Evolutionary conservation across 1,140 invertebrate species (phyloP), one percentile per base, ranked within the genome.

Genomic region (Wiebesia pumilae): DNA sequence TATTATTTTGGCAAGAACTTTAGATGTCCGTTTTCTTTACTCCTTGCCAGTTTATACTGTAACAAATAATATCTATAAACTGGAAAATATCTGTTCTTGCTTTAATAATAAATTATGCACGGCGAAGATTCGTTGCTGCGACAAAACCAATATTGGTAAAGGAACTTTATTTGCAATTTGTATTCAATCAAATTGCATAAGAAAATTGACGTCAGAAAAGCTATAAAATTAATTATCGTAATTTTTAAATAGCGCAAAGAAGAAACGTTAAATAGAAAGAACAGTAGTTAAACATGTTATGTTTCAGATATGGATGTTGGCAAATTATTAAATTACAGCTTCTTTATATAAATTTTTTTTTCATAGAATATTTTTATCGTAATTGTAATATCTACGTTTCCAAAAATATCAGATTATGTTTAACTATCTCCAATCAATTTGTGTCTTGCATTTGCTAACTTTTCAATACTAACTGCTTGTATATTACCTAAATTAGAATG

Each of bases 401-500:
- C 1, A 65, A 62, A 81, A 81, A 73, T 38, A 73, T 73, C 3
- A 21, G 58, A 75, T 73, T 58, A 84, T 35, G 78, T 82, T 84
- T 69, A 88, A 84, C 87, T 84, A 54, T 91, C 86, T 27, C 86
- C 87, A 67, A 92, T 88, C n/a, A 91, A 88, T 86, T 92, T 91
- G 33, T 90, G 88, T 73, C 92, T 90, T 27, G 89, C 90, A 82
- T 88, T 88, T 7, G 90, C 90, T 16, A 93, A 87, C 89, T 88
- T 89, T 58, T 92, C 91, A 24, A 90, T 88, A 73, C 93, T 93
- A 16, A 90, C 86, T 40, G 90, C 89, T 81, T 92, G 91, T 85
- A 91, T 90, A 54, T 91, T 92, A 67, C 87, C 88, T 54, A 91
- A 85, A 58, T 77, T 86, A 33, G 91, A 90, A 65, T 91, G 91